Conservation (phyloP, 2,888 invertebrate genomes). For the Coenonympha glycerion region DNA sequence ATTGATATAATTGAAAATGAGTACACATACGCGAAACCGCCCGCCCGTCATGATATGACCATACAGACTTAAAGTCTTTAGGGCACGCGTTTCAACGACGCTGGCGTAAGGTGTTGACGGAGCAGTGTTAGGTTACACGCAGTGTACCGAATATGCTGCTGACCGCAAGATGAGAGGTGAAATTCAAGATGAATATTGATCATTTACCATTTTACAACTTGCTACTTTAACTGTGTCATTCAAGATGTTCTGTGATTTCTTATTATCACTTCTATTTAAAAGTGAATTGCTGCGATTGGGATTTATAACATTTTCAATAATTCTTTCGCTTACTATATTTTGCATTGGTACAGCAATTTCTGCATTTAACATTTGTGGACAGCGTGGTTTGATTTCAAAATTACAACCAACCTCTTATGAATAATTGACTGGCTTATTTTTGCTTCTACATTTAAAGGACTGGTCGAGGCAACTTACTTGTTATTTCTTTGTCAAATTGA, state of each 20-base stretch:
- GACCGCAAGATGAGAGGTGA: constrained; percentile 37
- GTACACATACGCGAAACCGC: too few relatives aligned
- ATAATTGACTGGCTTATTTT: constrained; percentile 74
- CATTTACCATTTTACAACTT: constrained; percentile 62
- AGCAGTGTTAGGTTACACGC: too few relatives aligned
- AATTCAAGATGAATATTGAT: constrained; percentile 44
- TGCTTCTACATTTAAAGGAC: constrained; percentile 70
- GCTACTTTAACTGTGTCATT: constrained; percentile 33
- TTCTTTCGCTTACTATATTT: constrained; percentile 55
- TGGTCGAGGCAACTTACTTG: constrained; percentile 42
- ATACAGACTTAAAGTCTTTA: too few relatives aligned
- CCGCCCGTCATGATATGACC: too few relatives aligned
- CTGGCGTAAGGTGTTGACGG: too few relatives aligned
- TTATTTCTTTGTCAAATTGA: constrained; percentile 15
- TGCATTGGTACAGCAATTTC: constrained; percentile 60
- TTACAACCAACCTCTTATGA: constrained; percentile 73
- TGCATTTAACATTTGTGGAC: constrained; percentile 69
- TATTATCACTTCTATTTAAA: constrained; percentile 38
- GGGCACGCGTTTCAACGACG: too few relatives aligned
- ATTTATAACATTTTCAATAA: constrained; percentile 67
- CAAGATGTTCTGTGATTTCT: constrained; percentile 28
- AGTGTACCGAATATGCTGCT: too few relatives aligned
- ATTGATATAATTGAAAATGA: too few relatives aligned
- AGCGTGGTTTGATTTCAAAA: constrained; percentile 72
- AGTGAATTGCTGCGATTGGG: constrained; percentile 47